These are phyloP conservation scores for Cylindroiulus punctatus DNA, from an alignment of 2,888 invertebrate species.

Conservation along the genomic window DNA sequence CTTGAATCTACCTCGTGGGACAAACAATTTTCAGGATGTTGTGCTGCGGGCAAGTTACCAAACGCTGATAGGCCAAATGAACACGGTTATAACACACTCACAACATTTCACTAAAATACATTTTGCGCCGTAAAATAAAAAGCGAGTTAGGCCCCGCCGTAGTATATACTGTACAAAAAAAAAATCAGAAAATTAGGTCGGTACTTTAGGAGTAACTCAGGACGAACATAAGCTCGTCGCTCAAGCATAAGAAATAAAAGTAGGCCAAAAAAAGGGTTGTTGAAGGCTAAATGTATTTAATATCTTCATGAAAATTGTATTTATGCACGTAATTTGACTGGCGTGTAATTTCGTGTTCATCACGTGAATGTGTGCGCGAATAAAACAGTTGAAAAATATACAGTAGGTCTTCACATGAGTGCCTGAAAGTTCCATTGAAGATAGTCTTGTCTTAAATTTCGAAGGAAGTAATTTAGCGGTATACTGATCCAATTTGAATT, in stretches of 20 bases:
- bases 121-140: neutral
- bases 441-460: neutral
- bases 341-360: neutral
- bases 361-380: neutral
- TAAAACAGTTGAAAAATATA: neutral
- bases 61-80: constrained; percentile 27
- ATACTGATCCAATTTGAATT: constrained; percentile 24
- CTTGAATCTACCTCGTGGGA: constrained; percentile 26
- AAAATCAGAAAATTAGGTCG: constrained; percentile 1
- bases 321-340: neutral
- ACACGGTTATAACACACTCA: neutral
- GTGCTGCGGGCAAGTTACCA: neutral
- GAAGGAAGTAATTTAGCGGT: constrained; percentile 17
- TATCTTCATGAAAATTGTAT: neutral
- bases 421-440: neutral
- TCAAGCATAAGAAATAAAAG: neutral
- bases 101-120: constrained; percentile 10
- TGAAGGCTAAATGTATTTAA: neutral
- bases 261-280: neutral
- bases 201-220: neutral
- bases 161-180: neutral
- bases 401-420: neutral
- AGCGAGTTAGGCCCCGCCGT: neutral
- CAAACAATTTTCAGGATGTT: neutral
- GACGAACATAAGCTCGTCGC: neutral